Evolutionary conservation across 2,797 vertebrate species (phyloP), one percentile per base, ranked within the genome.

Genomic region (Sternarchorhynchus goeldii): DNA sequence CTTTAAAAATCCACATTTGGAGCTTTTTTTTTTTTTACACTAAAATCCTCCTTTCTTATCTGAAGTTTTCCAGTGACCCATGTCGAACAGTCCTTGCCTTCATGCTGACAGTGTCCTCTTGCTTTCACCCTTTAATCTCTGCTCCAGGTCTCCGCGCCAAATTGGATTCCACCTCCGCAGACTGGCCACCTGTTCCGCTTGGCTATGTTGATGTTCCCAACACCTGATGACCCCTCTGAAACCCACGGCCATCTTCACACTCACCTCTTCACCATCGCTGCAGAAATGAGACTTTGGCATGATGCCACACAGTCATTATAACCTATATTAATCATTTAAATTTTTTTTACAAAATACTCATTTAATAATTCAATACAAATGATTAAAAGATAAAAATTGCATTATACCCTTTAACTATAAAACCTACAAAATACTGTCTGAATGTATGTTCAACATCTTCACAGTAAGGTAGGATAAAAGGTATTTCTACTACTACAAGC

Each of bases 101-200:
- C 82, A 83, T 83, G 81, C 79, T 85, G 84, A 83, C 84, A 84
- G 72, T 83, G 82, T 85, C 82, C 84, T 85, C 81, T 81, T 81
- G 84, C 79, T 85, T 84, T 83, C 83, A 79, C 81, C 80, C 85
- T 86, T 86, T 86, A 86, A 86, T 86, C 85, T 86, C 81, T 82
- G 83, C 83, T 86, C 59, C 73, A 78, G 83, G 83, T 85, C 79
- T 82, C 76, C 75, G 75, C 76, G 83, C 85, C 83, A 84, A 85
- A 86, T 84, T 83, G 81, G 83, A 84, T 85, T 86, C 83, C 75
- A 83, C 82, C 83, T 85, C 81, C 68, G 73, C 75, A 79, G 82
- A 85, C 73, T 69, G 69, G 73, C 82, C 85, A 86, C 83, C 83
- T 86, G 85, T 82, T 86, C 83, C 62, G 55, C 57, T 77, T 79